These are phyloP conservation scores for Andrena trimmerana DNA, from an alignment of 2,888 invertebrate species.

Conservation along the genomic window DNA sequence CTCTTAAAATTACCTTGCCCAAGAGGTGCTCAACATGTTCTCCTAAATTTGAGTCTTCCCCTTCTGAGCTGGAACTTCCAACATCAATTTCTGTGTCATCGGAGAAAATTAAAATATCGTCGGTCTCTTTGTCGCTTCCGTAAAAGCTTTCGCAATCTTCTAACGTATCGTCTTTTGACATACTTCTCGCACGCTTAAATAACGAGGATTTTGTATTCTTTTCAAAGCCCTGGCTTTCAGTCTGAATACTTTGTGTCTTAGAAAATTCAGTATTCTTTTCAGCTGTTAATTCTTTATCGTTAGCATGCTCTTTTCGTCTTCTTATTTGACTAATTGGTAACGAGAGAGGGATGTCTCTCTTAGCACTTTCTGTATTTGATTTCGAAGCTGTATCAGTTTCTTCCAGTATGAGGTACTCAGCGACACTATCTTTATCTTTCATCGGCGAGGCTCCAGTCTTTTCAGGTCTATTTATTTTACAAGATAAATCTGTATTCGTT, in stretches of 20 bases:
- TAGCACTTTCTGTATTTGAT: slow-evolving; percentile 34
- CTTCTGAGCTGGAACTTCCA: slow-evolving; percentile 84
- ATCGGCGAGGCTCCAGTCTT: slow-evolving; percentile 73
- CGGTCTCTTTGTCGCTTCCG: slow-evolving; percentile 88
- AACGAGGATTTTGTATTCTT: slow-evolving; percentile 55
- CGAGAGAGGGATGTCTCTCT: neutral
- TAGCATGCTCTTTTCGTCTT: slow-evolving; percentile 40
- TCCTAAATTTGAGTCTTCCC: slow-evolving; percentile 78
- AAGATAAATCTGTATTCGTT: slow-evolving; percentile 74
- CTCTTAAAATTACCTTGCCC: slow-evolving; percentile 63
- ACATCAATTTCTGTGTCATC: slow-evolving; percentile 87
- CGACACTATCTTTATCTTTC: slow-evolving; percentile 80
- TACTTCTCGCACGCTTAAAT: slow-evolving; percentile 62
- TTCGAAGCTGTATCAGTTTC: slow-evolving; percentile 82
- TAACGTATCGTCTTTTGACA: slow-evolving; percentile 75
- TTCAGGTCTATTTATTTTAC: slow-evolving; percentile 74
- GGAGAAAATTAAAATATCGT: slow-evolving; percentile 88
- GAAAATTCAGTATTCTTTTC: slow-evolving; percentile 75
- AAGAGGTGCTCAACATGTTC: slow-evolving; percentile 82
- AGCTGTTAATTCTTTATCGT: slow-evolving; percentile 83
- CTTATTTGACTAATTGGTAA: slow-evolving; percentile 18
- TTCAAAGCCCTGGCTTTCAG: slow-evolving; percentile 53
- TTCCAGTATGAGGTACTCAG: slow-evolving; percentile 82
- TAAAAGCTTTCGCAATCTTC: slow-evolving; percentile 87
- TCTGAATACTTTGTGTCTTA: slow-evolving; percentile 76